Conservation (phyloP, 2,888 invertebrate species). For the Anoplius nigerrimus region DNA sequence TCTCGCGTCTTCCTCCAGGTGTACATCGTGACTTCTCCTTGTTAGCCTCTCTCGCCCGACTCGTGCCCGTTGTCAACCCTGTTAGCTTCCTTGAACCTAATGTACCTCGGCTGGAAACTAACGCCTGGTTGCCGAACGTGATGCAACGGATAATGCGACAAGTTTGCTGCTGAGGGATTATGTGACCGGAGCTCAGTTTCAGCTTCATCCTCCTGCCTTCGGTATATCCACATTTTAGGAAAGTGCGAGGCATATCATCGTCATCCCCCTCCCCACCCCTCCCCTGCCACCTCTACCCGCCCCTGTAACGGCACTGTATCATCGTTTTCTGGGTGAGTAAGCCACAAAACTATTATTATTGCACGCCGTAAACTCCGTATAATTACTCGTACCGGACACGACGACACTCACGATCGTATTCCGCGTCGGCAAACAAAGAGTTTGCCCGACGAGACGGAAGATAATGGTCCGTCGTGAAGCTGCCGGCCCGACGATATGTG, state of each 20-base stretch:
- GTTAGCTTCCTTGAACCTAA: slow-evolving; percentile 46
- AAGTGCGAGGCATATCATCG: background rate
- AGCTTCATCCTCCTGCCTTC: slow-evolving; percentile 32
- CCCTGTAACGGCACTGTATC: slow-evolving; percentile 14
- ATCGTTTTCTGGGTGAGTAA: slow-evolving; percentile 1
- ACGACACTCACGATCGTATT: too few relatives aligned
- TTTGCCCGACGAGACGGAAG: background rate
- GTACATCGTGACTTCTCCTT: slow-evolving; percentile 30
- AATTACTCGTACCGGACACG: too few relatives aligned
- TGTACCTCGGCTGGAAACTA: slow-evolving; percentile 49
- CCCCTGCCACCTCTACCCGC: too few relatives aligned
- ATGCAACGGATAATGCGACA: slow-evolving; percentile 59
- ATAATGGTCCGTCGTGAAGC: too few relatives aligned
- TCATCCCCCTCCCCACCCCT: slow-evolving; percentile 2
- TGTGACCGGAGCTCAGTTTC: slow-evolving; percentile 44
- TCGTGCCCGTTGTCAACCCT: slow-evolving; percentile 50
- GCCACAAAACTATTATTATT: slow-evolving; percentile 18
- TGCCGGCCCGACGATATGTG: too few relatives aligned
- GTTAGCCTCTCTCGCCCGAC: slow-evolving; percentile 40
- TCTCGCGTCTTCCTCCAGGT: slow-evolving; percentile 25
- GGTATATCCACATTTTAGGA: slow-evolving; percentile 34
- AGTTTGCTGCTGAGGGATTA: slow-evolving; percentile 58
- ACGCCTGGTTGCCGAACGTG: slow-evolving; percentile 52
- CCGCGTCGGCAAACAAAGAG: too few relatives aligned
- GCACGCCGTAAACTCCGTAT: too few relatives aligned